Conservation (phyloP, 2,113 vertebrate species). For the Cisticola juncidis region DNA sequence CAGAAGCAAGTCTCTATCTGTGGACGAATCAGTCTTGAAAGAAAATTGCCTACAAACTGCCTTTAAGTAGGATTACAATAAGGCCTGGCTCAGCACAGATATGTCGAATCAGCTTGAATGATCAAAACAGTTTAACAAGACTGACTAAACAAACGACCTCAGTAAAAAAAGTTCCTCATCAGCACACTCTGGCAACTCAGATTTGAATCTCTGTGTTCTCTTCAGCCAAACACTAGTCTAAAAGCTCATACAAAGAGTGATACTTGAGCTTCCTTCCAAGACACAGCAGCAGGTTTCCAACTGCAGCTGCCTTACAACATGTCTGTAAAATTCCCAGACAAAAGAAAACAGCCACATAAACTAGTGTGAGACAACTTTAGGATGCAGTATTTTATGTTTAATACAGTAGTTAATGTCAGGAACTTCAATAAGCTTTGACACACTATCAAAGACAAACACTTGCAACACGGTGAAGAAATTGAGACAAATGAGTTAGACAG, state of each 20-base stretch:
- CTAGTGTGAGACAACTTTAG: not conserved
- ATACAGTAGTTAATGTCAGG: constrained; percentile 23
- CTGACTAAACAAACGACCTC: not conserved
- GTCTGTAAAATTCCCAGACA: constrained; percentile 19
- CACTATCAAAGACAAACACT: not conserved
- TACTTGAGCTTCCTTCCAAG: constrained; percentile 12
- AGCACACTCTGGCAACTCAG: not conserved
- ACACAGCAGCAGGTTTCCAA: constrained; percentile 28
- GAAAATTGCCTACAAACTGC: not conserved
- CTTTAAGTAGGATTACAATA: not conserved
- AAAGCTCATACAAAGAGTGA: not conserved
- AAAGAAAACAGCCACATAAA: constrained; percentile 40
- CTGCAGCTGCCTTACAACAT: constrained; percentile 14
- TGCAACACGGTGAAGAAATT: not conserved
- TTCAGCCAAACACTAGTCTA: not conserved
- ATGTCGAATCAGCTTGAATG: not conserved
- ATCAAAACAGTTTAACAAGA: not conserved
- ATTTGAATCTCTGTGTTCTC: not conserved
- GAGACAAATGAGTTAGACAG: not conserved
- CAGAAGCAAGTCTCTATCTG: not conserved
- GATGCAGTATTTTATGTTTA: constrained; percentile 48
- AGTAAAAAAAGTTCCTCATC: not conserved
- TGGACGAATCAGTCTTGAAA: not conserved
- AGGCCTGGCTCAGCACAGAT: not conserved
- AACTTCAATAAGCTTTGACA: constrained; percentile 21